Evolutionary conservation across 2,797 vertebrate species (phyloP), one percentile per base, ranked within the genome.

Genomic region (Zalophus californianus): DNA sequence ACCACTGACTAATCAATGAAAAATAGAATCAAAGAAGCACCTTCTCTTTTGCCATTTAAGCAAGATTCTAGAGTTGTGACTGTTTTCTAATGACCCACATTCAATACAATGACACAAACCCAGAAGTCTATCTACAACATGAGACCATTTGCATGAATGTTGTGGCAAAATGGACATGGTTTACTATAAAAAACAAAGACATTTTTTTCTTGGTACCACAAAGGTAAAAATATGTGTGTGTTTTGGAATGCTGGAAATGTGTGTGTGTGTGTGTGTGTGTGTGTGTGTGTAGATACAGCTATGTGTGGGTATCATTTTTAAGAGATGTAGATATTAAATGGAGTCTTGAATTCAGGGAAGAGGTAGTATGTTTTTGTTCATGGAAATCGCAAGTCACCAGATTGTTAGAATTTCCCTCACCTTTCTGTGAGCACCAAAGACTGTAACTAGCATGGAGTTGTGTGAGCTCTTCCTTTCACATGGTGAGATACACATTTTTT

Each of bases 11-110:
- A 84, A 90, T 73, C 35, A 91, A 54, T 50, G 35, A 78, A 85
- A 2, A 91, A 80, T 44, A n/a, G 21, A 77, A 9, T 73, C 38
- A 83, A 92, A 64, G 15, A 60, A 77, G 27, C 3, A 32, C 41
- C 3, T 93, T 94, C 35, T 93, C 23, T 62, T 91, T 92, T 94
- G 62, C 15, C 27, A 77, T 35, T 79, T 78, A 90, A 95, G 8
- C 18, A 82, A 58, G 56, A 91, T 56, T 73, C 23, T 84, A 50
- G 13, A 78, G 32, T 66, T 80, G 41, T 58, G 41, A 75, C 90
- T 93, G 77, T 77, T 94, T 91, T 95, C 29, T 89, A 70, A 25
- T 10, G 11, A 16, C 29, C 75, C 16, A 60, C 73, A 80, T 73
- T 91, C n/a, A 66, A 23, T 4, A 78, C 2, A 86, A 41, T 5